Evolutionary conservation across 2,797 vertebrate genomes (phyloP), one percentile per base, ranked within the genome.

Genomic region (Ispidina lecontei): DNA sequence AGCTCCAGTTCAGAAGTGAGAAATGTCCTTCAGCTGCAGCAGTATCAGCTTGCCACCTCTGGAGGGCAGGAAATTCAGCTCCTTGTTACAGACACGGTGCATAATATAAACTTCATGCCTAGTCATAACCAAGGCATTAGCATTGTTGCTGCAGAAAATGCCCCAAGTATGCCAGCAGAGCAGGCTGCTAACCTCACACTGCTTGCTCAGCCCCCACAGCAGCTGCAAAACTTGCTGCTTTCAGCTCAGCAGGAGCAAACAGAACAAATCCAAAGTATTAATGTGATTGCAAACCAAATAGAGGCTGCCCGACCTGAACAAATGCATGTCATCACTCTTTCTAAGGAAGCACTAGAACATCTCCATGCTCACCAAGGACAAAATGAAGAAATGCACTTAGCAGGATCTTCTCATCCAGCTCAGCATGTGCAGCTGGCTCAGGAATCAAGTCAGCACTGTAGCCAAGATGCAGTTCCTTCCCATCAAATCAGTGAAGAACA

Each of bases 301-400:
- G 96, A 96, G n/a, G 43, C 97, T 49, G 93, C 97, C 7, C 98
- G 97, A 3, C 54, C 98, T 0, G 98, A 99, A 91, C 98, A 98
- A 63, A 98, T 99, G 98, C 99, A 99, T 0, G 98, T 99, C 19
- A 99, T 99, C 95, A 98, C 99, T 2, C 97, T 99, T 84, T 99
- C 98, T 29, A 99, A 99, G 96, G 99, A 99, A 93, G 98, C 98
- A 1, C 97, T 99, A 83, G 98, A 98, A 92, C 98, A 98, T 39
- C 98, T 99, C 20, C 99, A 98, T 37, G 97, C 97, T 83, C 98
- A 98, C 72, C 98, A 98, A 22, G 97, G 97, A 9, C 97, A 93
- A 77, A 95, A 96, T 14, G 95, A 95, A 90, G 97, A 95, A 73
- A 96, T 98, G 35, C 97, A 91, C 33, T 88, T 98, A 54, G 28